Percentiles rank a stretch among this genome's conserved stretches.
Conservation (phyloP, 2,113 vertebrate genomes). For the Meleagris gallopavo region DNA sequence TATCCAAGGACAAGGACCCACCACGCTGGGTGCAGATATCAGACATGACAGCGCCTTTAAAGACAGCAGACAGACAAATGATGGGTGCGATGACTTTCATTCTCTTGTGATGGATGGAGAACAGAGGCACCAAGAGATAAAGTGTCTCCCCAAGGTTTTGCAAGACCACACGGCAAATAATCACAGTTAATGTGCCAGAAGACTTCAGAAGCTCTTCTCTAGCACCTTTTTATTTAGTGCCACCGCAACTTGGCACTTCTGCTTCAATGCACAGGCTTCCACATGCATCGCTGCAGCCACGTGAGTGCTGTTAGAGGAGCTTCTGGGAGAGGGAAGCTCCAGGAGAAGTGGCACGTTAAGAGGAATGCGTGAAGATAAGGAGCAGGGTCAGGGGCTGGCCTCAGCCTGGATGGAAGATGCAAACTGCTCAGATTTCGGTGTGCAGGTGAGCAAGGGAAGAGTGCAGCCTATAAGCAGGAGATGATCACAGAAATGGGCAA, state of each 20-base stretch:
- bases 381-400: not conserved
- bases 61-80: slow-evolving; percentile 1
- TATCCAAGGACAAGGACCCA: not conserved
- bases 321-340: not conserved
- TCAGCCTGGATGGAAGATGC: not conserved
- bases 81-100: not conserved
- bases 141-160: not conserved
- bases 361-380: not conserved
- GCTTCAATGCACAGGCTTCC: not conserved
- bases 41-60: not conserved
- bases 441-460: not conserved
- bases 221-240: not conserved
- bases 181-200: not conserved
- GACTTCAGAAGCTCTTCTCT: not conserved
- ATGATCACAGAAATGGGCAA: not conserved
- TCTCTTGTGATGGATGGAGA: slow-evolving; percentile 17
- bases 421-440: not conserved
- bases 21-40: not conserved
- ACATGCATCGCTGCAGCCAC: not conserved
- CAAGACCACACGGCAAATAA: not conserved
- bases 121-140: not conserved
- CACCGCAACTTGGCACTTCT: not conserved
- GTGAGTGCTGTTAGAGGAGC: not conserved
- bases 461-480: not conserved
- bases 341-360: not conserved